Percentiles rank a stretch among this genome's conserved stretches.
Evolutionary conservation across 2,797 vertebrate species (phyloP).

Genomic region (Antrozous pallidus): DNA sequence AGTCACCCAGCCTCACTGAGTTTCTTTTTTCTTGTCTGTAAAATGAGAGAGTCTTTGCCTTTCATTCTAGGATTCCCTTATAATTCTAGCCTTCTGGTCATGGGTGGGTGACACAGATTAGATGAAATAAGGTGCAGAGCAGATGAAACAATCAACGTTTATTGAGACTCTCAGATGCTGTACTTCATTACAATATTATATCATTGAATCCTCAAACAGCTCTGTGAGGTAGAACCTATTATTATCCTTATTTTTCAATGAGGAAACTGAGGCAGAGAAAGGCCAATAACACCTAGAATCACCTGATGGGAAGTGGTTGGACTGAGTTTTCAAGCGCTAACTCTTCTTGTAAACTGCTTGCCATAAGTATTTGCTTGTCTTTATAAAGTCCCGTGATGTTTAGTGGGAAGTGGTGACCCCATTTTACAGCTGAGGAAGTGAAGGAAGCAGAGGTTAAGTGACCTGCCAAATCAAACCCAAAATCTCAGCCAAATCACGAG

Average conservation of each 20-base stretch:
- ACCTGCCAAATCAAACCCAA: conserved; percentile 17
- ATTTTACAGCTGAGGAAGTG: conserved; percentile 41
- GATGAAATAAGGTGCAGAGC: neutral
- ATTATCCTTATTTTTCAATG: neutral
- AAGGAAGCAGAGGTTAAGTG: conserved; percentile 48
- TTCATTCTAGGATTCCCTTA: neutral
- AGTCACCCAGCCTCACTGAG: neutral
- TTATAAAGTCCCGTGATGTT: conserved; percentile 1
- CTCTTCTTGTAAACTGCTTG: neutral
- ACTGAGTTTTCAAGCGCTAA: neutral
- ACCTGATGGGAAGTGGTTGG: neutral
- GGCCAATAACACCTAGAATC: neutral
- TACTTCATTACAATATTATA: neutral
- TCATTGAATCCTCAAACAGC: neutral
- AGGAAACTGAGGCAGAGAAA: conserved; percentile 33
- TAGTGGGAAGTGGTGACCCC: conserved; percentile 24
- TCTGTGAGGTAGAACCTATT: neutral
- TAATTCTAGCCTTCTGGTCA: neutral
- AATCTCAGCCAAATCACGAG: neutral
- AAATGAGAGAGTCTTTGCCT: neutral
- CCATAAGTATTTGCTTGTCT: neutral
- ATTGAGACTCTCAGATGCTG: neutral
- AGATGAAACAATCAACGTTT: neutral
- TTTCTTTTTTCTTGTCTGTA: neutral
- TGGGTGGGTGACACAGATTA: neutral